phyloP scores from a whole-genome alignment of 1,140 invertebrate genomes.

The Probaryconus sp. region DNA sequence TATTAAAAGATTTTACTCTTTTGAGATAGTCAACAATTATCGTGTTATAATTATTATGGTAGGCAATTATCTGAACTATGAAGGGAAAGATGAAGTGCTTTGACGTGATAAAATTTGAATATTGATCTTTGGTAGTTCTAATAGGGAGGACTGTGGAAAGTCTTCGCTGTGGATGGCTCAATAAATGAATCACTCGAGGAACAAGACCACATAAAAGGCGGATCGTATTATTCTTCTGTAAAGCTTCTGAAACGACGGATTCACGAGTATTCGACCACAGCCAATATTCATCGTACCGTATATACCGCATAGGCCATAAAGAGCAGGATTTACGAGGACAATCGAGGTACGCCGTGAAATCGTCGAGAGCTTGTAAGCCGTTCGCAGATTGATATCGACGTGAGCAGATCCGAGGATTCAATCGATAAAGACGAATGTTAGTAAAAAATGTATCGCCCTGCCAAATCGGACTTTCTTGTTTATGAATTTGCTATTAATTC shows the following conservation, averaged over 20 bases:
- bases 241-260: constrained; percentile 42
- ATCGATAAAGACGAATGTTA: constrained; percentile 39
- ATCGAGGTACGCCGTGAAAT: constrained; percentile 48
- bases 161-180: constrained; percentile 8
- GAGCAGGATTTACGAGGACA: constrained; percentile 58
- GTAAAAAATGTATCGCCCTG: constrained; percentile 24
- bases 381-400: constrained; percentile 60
- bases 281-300: constrained; percentile 49
- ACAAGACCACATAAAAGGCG: constrained; percentile 43
- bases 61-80: too few relatives aligned
- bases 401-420: constrained; percentile 53
- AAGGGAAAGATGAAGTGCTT: neutral
- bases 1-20: too few relatives aligned
- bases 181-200: constrained; percentile 37
- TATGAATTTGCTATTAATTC: constrained; percentile 41
- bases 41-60: too few relatives aligned
- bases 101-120: constrained; percentile 9
- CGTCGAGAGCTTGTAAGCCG: constrained; percentile 56
- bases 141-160: neutral
- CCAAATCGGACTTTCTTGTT: constrained; percentile 23
- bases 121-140: constrained; percentile 2
- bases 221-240: constrained; percentile 48
- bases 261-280: constrained; percentile 38
- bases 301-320: constrained; percentile 51
- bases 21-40: too few relatives aligned